Percentiles rank a stretch among this genome's conserved stretches.
These are phyloP conservation scores for Myioborus melanocephalus DNA, from an alignment of 2,797 vertebrate species.

Conservation along the genomic window DNA sequence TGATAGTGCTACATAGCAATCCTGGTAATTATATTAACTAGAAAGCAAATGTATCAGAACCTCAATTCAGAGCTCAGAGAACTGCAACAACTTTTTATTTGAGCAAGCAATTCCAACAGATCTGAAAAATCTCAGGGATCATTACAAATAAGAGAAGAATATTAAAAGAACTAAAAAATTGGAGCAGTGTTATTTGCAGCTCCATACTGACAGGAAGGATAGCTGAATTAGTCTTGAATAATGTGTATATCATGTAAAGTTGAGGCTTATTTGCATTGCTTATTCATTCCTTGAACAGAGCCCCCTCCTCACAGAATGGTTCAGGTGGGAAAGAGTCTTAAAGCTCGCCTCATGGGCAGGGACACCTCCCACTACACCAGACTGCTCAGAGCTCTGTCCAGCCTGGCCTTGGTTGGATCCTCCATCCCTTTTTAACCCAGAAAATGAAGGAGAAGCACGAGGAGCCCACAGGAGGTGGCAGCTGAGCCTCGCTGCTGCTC, in stretches of 20 bases:
- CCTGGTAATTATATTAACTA: neutral
- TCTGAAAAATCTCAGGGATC: neutral
- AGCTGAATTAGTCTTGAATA: neutral
- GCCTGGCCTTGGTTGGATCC: neutral
- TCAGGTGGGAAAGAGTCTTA: neutral
- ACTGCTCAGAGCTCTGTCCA: neutral
- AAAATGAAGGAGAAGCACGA: neutral
- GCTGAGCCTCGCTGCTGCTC: neutral
- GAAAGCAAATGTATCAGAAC: neutral
- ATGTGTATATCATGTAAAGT: neutral
- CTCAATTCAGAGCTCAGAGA: neutral
- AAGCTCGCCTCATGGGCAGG: neutral
- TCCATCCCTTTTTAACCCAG: neutral
- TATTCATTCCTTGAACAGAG: neutral
- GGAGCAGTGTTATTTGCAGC: neutral
- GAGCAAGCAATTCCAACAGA: neutral
- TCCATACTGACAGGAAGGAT: neutral
- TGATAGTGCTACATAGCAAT: neutral
- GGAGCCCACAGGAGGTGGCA: rapidly evolving
- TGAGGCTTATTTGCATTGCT: neutral
- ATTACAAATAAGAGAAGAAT: neutral
- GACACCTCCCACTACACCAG: neutral
- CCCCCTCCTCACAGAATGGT: neutral
- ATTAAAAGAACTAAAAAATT: neutral
- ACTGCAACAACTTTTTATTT: neutral